Percentiles rank a stretch among this genome's conserved stretches.
Conservation (phyloP, 1,140 invertebrate species). For the Thaumetopoea pityocampa region DNA sequence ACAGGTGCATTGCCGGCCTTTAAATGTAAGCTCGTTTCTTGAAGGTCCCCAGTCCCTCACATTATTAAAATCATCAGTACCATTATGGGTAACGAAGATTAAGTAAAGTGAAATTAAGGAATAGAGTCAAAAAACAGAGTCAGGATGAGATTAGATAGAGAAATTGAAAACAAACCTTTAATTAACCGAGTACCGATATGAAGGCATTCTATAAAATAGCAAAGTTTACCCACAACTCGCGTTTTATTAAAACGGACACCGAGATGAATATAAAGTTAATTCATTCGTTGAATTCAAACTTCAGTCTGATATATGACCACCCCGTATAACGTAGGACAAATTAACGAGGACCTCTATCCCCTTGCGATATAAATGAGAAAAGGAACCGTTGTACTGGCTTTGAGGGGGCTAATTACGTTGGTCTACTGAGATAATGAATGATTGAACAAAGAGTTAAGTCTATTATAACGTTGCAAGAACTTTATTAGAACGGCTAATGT, state of each 20-base stretch:
- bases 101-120: no score
- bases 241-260: constrained; percentile 49
- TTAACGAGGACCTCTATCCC: constrained; percentile 22
- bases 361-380: constrained; percentile 20
- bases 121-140: no score
- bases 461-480: constrained; percentile 63
- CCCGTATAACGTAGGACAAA: constrained; percentile 20
- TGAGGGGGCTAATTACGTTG: constrained; percentile 42
- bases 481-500: constrained; percentile 66
- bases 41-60: no score
- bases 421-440: constrained; percentile 55
- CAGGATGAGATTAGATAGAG: no score
- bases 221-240: constrained; percentile 26
- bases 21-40: no score
- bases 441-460: constrained; percentile 69
- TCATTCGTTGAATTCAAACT: constrained; percentile 47
- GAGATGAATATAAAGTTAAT: constrained; percentile 48
- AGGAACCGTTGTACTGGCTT: constrained; percentile 32
- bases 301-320: constrained; percentile 50
- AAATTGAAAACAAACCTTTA: no score
- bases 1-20: no score
- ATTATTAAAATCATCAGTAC: no score
- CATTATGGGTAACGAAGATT: no score
- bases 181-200: no score
- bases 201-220: constrained; percentile 14